These are phyloP conservation scores for Lonchura striata DNA, from an alignment of 2,113 vertebrate genomes.

Conservation along the genomic window DNA sequence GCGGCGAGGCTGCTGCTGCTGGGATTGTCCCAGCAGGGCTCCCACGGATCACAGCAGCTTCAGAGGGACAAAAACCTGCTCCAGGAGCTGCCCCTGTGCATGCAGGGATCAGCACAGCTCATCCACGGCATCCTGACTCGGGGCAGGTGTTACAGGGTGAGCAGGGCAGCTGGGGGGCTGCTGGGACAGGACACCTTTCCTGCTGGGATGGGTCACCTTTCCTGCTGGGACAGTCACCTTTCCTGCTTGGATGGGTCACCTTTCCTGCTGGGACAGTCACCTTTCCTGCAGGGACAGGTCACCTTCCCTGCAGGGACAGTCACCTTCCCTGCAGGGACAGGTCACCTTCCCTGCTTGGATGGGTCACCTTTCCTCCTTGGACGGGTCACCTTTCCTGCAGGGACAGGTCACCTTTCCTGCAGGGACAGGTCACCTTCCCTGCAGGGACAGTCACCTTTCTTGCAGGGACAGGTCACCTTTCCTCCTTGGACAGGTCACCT, in stretches of 20 bases:
- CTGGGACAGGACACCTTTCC: neutral
- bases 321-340: neutral
- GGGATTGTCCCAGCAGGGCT: neutral
- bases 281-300: no score
- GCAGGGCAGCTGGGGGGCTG: neutral
- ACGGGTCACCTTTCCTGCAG: neutral
- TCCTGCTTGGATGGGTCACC: no score
- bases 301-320: no score
- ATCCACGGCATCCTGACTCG: rapidly evolving
- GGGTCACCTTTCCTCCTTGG: no score
- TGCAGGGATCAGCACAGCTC: neutral
- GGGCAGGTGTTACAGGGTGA: neutral
- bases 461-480: no score
- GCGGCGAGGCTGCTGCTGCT: neutral
- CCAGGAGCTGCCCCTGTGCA: neutral
- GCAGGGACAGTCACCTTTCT: neutral
- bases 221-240: neutral
- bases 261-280: no score
- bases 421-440: neutral
- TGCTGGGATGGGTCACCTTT: no score
- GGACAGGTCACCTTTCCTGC: neutral
- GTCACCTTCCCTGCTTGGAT: neutral
- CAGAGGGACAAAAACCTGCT: neutral
- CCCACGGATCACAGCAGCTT: neutral
- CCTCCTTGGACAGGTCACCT: neutral